Evolutionary conservation across 2,113 vertebrate genomes (phyloP), one percentile per base, ranked within the genome.

Genomic region (Phaetusa simplex): DNA sequence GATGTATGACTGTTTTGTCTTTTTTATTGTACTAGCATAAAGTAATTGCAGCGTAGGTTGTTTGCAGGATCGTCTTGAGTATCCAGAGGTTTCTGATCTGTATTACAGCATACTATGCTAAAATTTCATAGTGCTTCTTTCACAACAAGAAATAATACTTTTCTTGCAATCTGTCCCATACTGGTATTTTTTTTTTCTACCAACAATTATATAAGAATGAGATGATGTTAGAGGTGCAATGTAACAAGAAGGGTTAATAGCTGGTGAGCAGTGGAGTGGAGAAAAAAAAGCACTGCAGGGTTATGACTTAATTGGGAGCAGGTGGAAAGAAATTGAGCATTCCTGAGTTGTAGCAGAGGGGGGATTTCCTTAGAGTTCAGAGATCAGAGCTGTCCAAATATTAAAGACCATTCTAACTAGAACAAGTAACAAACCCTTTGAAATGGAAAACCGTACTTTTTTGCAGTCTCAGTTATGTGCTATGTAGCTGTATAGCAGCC

Each of bases 241-340:
- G 36, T 62, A 66, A 80, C 17, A 47, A 47, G 56, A 84, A 86
- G 61, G 7, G 61, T 95, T 95, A 88, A 92, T 59, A 64, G 53
- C 81, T 76, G 49, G 50, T 89, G 47, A 30, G 56, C 50, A 89
- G 66, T 45, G 62, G n/a, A 69, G 34, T 79, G 69, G 40, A 96
- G 47, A 27, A 42, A 88, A 90, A 84, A 89, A 55, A 2, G 0
- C 34, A 36, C 36, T 69, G 55, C 32, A 82, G 49, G 47, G 19
- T 71, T 91, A 69, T 79, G 42, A 49, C 49, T 89, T 95, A 95
- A 87, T 58, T 94, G 55, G 72, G 36, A 93, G n/a, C 53, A 87
- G 62, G 22, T 76, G 43, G 50, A 87, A 86, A 94, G 42, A 89
- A 91, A 91, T 3, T 11, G 36, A 91, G 18, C 81, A 76, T 86